Evolutionary conservation across 1,140 invertebrate genomes (phyloP).

Genomic region (Papilio helenus): DNA sequence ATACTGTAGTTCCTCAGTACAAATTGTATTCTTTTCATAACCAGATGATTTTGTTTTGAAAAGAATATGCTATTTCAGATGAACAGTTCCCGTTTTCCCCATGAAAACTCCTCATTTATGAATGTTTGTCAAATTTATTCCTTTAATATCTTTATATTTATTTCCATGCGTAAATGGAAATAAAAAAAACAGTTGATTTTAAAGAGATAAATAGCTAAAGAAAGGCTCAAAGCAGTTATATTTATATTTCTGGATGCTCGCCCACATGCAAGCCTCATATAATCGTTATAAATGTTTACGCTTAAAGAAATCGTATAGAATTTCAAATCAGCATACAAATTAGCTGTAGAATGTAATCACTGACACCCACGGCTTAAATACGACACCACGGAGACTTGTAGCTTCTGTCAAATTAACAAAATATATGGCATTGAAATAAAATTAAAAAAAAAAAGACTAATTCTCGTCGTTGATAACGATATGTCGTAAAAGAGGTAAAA

Average conservation of each 20-base stretch:
- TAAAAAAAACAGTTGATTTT: background rate
- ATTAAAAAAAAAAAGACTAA: background rate
- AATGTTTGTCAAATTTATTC: too few relatives aligned
- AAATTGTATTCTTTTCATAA: too few relatives aligned
- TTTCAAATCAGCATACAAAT: slow-evolving; percentile 21
- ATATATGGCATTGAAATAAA: background rate
- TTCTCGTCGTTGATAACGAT: too few relatives aligned
- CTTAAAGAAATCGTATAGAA: slow-evolving; percentile 19
- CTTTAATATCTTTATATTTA: too few relatives aligned
- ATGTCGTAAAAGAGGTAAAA: too few relatives aligned
- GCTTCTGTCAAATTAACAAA: slow-evolving; percentile 2
- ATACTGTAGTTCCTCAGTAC: background rate
- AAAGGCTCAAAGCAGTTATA: background rate
- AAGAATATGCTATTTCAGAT: too few relatives aligned
- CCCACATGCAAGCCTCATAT: background rate
- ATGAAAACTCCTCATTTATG: too few relatives aligned
- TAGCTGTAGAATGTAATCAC: slow-evolving; percentile 18
- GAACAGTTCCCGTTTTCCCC: too few relatives aligned
- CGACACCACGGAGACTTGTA: background rate
- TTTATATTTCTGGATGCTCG: background rate
- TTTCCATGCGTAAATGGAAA: background rate
- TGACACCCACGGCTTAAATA: slow-evolving; percentile 6
- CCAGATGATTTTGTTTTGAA: too few relatives aligned
- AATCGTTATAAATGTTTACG: background rate
- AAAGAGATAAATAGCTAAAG: background rate